Conservation (phyloP, 2,113 vertebrate species). For the Nycticryphes semicollaris region DNA sequence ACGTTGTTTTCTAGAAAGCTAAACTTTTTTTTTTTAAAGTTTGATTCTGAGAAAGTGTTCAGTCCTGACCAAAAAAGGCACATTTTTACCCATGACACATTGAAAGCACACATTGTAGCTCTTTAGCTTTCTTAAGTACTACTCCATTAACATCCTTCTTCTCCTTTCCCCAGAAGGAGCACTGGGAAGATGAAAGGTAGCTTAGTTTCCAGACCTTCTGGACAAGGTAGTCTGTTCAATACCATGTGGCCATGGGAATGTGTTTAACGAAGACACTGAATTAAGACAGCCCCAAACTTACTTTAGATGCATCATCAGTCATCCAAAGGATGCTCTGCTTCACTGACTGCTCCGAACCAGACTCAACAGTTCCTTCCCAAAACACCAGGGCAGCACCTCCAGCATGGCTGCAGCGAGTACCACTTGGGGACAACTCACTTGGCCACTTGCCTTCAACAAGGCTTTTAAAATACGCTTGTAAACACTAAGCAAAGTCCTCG, state of each 20-base stretch:
- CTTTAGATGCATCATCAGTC: background rate
- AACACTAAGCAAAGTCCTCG: background rate
- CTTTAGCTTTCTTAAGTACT: background rate
- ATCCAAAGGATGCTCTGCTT: background rate
- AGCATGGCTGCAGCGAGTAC: background rate
- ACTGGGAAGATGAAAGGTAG: constrained; percentile 18
- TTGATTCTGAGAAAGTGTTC: background rate
- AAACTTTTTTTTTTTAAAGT: background rate
- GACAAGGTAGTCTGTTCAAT: background rate
- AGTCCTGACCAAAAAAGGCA: background rate
- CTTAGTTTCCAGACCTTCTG: background rate
- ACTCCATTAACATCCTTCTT: background rate
- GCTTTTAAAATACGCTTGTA: background rate
- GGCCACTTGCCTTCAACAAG: background rate
- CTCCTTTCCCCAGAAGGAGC: background rate
- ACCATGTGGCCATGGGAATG: background rate
- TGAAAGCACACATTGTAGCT: background rate
- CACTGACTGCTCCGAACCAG: background rate
- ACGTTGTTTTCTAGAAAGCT: background rate
- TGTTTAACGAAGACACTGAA: background rate
- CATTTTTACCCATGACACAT: background rate
- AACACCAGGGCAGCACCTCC: background rate
- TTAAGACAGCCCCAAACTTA: background rate
- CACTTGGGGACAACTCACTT: background rate
- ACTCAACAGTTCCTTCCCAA: background rate